phyloP scores from a whole-genome alignment of 2,888 invertebrate species.

The Ceriagrion tenellum region DNA sequence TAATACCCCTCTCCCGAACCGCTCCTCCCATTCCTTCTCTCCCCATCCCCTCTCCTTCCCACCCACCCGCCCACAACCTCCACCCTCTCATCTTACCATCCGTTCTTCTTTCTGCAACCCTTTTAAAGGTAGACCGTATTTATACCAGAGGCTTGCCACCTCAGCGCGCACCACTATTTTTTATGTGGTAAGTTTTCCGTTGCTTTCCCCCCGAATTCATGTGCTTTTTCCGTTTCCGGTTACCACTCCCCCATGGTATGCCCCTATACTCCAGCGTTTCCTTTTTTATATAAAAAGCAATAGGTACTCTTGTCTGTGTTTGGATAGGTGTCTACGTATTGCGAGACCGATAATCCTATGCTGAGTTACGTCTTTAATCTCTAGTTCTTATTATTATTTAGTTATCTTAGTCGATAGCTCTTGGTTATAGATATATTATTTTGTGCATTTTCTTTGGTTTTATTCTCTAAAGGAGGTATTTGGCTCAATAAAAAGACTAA shows the following conservation, averaged over 20 bases:
- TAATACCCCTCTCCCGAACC: constrained; percentile 16
- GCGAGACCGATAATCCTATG: too few species aligned
- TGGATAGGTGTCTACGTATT: too few species aligned
- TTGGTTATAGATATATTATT: too few species aligned
- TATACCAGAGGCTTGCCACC: neutral
- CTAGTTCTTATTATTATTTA: too few species aligned
- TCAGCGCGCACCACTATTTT: neutral
- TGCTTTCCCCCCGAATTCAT: neutral
- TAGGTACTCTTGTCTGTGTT: too few species aligned
- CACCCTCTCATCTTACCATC: constrained; percentile 23
- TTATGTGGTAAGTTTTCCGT: neutral
- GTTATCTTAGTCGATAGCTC: too few species aligned
- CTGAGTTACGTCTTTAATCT: too few species aligned
- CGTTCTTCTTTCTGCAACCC: constrained; percentile 45
- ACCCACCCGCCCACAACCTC: neutral
- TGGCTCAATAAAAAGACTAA: too few species aligned
- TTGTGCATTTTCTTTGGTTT: too few species aligned
- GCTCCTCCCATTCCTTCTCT: neutral
- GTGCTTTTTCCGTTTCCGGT: neutral
- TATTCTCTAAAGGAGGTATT: too few species aligned
- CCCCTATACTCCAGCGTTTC: neutral
- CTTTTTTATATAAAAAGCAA: too few species aligned
- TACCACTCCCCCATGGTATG: neutral
- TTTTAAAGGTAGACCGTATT: constrained; percentile 1
- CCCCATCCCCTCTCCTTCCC: neutral